Evolutionary conservation across 2,113 vertebrate species (phyloP), one percentile per base, ranked within the genome.

Genomic region (Serinus canaria): DNA sequence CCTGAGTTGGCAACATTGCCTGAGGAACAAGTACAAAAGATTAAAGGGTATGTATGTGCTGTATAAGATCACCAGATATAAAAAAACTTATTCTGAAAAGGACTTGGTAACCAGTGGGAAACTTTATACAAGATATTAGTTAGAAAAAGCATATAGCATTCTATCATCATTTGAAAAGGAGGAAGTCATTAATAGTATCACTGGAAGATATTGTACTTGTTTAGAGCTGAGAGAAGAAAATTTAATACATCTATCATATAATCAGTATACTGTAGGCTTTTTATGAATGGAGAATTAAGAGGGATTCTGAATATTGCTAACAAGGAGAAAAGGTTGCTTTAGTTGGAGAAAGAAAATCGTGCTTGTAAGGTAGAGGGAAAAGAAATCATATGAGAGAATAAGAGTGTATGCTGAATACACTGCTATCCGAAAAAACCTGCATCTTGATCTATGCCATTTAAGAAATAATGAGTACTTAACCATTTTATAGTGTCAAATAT

Each of bases 1-100:
- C 53, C 80, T 37, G 68, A 92, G 53, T 83, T 97, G 74, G 95
- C 97, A 78, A 5, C 41, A 60, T 82, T 95, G 53, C 76, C 96
- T 2, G 66, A 97, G 41, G 97, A 94, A 4, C 43, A 92, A 1
- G 1, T 41, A 49, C 41, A 44, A 35, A 90, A 59, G 2, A 24
- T 33, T 17, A 56, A 78, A 92, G 68, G 96, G 98, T 98, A 92
- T 8, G 93, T 83, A 9, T 30, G 8, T 28, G 33, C 10, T 20
- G 8, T 63, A 8, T 72, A 44, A 64, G 3, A 41, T 70, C 22
- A 64, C 19, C 15, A 82, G 31, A 15, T 76, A 20, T 46, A 73
- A 77, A 84, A 16, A 18, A 27, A 68, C 9, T 60, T 88, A 9
- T 67, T 81, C 44, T 46, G 37, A 37, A 73, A 82, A 76, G 30